Evolutionary conservation across 2,113 vertebrate genomes (phyloP).

Genomic region (Saguinus imperator): DNA sequence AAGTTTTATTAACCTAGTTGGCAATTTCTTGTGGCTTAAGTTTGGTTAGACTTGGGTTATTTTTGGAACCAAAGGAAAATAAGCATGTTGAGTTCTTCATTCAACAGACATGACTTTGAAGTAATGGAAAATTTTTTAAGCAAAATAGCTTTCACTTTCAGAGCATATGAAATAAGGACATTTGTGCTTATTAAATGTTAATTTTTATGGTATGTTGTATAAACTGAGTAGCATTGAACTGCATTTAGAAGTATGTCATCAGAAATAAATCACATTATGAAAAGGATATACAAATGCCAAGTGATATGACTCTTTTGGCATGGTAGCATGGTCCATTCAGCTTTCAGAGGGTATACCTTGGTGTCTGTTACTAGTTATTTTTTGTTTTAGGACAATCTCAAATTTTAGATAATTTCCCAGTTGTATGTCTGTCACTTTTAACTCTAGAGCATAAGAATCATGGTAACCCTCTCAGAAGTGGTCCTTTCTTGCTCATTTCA

Average conservation of each 20-base stretch:
- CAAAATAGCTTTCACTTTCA: constrained; percentile 56
- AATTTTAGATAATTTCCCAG: not conserved
- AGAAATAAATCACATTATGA: constrained; percentile 51
- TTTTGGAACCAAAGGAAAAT: constrained; percentile 71
- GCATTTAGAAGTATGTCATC: constrained; percentile 35
- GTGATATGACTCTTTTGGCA: constrained; percentile 19
- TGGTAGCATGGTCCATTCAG: not conserved
- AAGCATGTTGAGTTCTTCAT: not conserved
- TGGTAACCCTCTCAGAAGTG: constrained; percentile 16
- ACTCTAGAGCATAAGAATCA: constrained; percentile 56
- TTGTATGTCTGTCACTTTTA: constrained; percentile 42
- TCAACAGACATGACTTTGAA: constrained; percentile 44
- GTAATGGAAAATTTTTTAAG: not conserved
- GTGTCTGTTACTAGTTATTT: not conserved
- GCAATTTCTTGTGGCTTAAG: constrained; percentile 9
- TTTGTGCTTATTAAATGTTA: constrained; percentile 54
- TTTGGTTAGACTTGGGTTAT: constrained; percentile 43
- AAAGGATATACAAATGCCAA: constrained; percentile 46
- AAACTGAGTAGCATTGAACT: constrained; percentile 21
- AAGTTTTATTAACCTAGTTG: constrained; percentile 2
- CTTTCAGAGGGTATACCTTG: constrained; percentile 24
- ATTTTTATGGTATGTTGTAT: constrained; percentile 48
- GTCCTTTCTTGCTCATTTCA: constrained; percentile 40
- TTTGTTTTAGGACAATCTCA: constrained; percentile 8
- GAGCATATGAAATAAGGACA: constrained; percentile 37